phyloP scores from a whole-genome alignment of 2,113 vertebrate species.

The Arenaria interpres region DNA sequence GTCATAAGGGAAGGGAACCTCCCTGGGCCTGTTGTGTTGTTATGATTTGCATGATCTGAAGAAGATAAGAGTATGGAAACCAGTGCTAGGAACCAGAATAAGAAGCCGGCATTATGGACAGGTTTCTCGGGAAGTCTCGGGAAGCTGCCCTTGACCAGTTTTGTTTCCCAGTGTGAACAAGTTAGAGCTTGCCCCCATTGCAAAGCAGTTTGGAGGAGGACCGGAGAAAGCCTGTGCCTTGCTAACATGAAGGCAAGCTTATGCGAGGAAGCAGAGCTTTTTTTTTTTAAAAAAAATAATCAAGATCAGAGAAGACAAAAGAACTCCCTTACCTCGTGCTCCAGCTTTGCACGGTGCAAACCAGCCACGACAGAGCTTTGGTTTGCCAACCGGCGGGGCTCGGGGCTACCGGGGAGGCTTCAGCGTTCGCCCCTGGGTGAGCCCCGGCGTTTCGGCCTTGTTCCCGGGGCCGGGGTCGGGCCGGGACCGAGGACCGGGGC shows the following conservation, averaged over 20 bases:
- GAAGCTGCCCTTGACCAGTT: neutral
- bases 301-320: rapidly evolving
- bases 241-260: rapidly evolving
- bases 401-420: rapidly evolving
- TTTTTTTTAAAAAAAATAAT: too few relatives aligned
- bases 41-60: neutral
- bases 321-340: rapidly evolving
- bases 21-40: neutral
- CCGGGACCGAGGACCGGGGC: too few relatives aligned
- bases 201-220: neutral
- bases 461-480: too few relatives aligned
- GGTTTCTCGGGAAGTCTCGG: neutral
- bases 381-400: rapidly evolving
- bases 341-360: rapidly evolving
- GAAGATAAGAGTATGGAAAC: neutral
- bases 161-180: neutral
- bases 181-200: rapidly evolving
- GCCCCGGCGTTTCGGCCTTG: rapidly evolving
- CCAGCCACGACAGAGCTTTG: rapidly evolving
- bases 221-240: neutral
- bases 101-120: neutral
- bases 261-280: rapidly evolving
- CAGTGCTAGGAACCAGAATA: neutral
- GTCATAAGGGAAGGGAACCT: neutral
- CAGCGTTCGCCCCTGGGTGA: rapidly evolving